These are phyloP conservation scores for Calameuta pallipes DNA, from an alignment of 2,888 invertebrate genomes.

Conservation along the genomic window DNA sequence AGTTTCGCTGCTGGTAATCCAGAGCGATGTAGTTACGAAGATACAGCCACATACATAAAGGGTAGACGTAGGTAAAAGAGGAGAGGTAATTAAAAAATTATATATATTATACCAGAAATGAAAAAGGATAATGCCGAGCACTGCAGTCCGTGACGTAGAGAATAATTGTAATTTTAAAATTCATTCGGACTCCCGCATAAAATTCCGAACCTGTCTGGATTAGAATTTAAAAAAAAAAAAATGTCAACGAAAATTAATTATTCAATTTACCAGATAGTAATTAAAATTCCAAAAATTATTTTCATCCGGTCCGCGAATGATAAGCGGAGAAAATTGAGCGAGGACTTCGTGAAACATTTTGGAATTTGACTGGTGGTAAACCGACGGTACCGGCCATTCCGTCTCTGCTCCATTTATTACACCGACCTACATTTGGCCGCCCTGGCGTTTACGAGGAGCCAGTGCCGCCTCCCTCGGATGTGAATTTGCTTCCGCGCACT, in stretches of 20 bases:
- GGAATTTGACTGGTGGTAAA: not conserved
- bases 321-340: not conserved
- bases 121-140: not conserved
- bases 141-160: not conserved
- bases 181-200: not conserved
- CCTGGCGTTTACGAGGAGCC: not conserved
- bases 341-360: not conserved
- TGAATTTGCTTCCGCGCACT: not conserved
- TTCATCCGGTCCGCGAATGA: not conserved
- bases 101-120: not conserved
- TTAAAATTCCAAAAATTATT: not conserved
- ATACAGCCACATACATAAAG: not conserved
- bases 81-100: not conserved
- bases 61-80: not conserved
- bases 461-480: not conserved
- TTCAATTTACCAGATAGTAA: not conserved
- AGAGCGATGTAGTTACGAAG: not conserved
- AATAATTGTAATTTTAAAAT: not conserved
- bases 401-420: slow-evolving; percentile 1
- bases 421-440: slow-evolving; percentile 1
- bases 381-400: not conserved
- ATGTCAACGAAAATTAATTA: not conserved
- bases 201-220: not conserved
- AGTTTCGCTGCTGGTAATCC: not conserved
- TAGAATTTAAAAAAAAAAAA: not conserved